These are phyloP conservation scores for Ridgeia piscesae DNA, from an alignment of 1,140 invertebrate species.

Conservation along the genomic window DNA sequence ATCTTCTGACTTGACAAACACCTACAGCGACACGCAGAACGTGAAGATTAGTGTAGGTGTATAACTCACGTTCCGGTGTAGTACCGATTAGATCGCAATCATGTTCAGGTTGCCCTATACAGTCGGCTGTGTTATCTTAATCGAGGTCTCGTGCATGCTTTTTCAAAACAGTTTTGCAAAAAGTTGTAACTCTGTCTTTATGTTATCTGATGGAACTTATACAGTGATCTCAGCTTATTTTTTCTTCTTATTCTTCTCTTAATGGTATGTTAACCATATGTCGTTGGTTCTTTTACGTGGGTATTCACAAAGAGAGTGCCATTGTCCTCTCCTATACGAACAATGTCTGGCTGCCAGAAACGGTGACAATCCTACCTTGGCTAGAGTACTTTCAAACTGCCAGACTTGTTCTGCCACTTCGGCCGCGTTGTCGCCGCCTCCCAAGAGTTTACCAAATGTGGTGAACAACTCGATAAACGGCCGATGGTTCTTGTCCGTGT, in stretches of 20 bases:
- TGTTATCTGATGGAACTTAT: too few species aligned
- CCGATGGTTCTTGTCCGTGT: slow-evolving; percentile 10
- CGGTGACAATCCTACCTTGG: slow-evolving; percentile 7
- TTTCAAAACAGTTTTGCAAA: too few species aligned
- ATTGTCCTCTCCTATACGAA: not conserved
- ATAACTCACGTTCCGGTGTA: not conserved
- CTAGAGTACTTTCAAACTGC: slow-evolving; percentile 19
- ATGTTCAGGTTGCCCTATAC: too few species aligned
- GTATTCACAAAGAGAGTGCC: not conserved
- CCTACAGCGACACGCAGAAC: not conserved
- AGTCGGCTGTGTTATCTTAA: too few species aligned
- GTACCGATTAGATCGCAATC: not conserved
- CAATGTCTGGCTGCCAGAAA: not conserved
- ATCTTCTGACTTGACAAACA: not conserved
- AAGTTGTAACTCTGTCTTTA: too few species aligned
- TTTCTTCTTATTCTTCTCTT: too few species aligned
- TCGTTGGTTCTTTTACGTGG: too few species aligned
- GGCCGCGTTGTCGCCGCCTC: not conserved
- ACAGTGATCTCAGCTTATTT: too few species aligned
- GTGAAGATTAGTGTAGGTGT: not conserved
- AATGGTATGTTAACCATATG: too few species aligned
- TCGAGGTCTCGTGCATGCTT: too few species aligned
- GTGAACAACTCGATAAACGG: slow-evolving; percentile 20
- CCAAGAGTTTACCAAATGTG: not conserved
- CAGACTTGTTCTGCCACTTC: not conserved